Conservation (phyloP, 2,888 invertebrate genomes). For the Stomorhina lunata region DNA sequence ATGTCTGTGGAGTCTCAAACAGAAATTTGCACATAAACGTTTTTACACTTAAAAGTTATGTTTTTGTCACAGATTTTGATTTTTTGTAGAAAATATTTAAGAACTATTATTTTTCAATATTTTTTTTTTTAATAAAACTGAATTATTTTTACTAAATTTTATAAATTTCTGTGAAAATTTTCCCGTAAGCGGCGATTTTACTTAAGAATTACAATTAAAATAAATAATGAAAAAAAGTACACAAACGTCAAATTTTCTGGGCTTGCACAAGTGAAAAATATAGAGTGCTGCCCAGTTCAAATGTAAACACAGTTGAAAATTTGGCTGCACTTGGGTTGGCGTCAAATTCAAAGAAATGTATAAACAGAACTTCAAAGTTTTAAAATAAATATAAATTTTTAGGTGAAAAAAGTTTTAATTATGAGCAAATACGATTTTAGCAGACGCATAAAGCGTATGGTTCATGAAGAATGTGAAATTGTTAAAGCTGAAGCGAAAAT, state of each 20-base stretch:
- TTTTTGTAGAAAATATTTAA: background rate
- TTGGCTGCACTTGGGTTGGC: background rate
- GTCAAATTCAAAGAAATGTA: constrained; percentile 17
- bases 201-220: background rate
- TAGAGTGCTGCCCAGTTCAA: background rate
- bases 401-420: too few species aligned
- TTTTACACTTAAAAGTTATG: background rate
- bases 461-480: constrained; percentile 49
- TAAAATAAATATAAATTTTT: too few species aligned
- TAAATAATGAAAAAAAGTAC: background rate
- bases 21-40: background rate
- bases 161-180: background rate
- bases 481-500: constrained; percentile 40
- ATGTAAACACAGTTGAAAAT: background rate
- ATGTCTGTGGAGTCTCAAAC: background rate
- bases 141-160: background rate
- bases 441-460: constrained; percentile 52
- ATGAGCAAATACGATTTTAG: constrained; percentile 60
- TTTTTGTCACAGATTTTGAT: background rate
- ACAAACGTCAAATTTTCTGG: constrained; percentile 23
- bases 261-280: background rate
- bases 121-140: background rate
- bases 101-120: background rate
- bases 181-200: background rate
- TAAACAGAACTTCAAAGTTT: too few species aligned